Conservation (phyloP, 1,140 invertebrate species). For the Drosophila nannoptera region DNA sequence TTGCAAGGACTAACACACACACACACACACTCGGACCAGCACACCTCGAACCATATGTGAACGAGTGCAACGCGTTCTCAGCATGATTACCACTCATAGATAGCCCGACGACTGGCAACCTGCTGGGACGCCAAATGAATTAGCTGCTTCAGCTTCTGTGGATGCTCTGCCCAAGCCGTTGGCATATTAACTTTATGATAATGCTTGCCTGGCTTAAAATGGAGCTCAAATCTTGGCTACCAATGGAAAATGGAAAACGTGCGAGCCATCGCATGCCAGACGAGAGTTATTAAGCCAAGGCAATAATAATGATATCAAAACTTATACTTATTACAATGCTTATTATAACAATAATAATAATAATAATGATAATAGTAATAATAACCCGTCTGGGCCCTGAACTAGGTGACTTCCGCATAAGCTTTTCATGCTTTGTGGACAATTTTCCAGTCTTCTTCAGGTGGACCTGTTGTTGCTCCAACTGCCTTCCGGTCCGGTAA, state of each 20-base stretch:
- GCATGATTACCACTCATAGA: constrained; percentile 72
- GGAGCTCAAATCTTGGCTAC: not conserved
- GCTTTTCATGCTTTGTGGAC: no score
- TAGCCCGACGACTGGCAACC: constrained; percentile 57
- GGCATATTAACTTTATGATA: constrained; percentile 23
- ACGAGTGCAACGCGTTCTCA: constrained; percentile 57
- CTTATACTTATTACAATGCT: no score
- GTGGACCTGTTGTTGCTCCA: no score
- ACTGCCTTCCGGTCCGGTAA: no score
- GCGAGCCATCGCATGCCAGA: no score
- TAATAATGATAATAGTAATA: no score
- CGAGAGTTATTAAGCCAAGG: no score
- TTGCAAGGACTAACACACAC: constrained; percentile 50
- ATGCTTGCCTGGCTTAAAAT: not conserved
- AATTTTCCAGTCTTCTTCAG: no score
- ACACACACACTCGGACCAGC: constrained; percentile 4
- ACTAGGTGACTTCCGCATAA: no score
- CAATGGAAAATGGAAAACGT: not conserved
- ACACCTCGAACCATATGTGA: constrained; percentile 23
- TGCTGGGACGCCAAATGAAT: constrained; percentile 73
- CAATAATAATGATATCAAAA: no score
- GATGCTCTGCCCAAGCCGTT: constrained; percentile 3
- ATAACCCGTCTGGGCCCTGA: no score
- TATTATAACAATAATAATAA: no score
- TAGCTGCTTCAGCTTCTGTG: constrained; percentile 43